These are phyloP conservation scores for Diabrotica balteata DNA, from an alignment of 2,888 invertebrate species.

Conservation along the genomic window DNA sequence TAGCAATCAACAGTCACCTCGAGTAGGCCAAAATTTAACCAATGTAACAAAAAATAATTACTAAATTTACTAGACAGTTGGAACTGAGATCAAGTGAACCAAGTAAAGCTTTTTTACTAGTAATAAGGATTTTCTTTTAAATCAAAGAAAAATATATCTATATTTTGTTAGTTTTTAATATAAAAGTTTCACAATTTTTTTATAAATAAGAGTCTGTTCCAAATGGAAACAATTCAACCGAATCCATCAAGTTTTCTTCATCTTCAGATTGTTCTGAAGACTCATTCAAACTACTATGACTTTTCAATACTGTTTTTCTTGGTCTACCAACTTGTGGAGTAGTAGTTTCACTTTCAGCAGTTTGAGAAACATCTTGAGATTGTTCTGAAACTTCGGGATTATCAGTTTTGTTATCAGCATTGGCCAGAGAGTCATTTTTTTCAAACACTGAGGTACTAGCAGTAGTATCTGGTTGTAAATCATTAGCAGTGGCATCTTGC, in stretches of 20 bases:
- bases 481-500: constrained; percentile 30
- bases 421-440: constrained; percentile 1
- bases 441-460: neutral
- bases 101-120: too few relatives aligned
- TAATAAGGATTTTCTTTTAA: too few relatives aligned
- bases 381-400: constrained; percentile 9
- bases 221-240: constrained; percentile 43
- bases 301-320: constrained; percentile 3
- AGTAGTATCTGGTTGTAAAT: constrained; percentile 1
- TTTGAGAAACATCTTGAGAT: constrained; percentile 7
- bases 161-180: too few relatives aligned
- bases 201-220: constrained; percentile 42
- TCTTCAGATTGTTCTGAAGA: constrained; percentile 4
- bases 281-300: neutral
- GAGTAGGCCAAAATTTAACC: too few relatives aligned
- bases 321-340: neutral
- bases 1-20: too few relatives aligned
- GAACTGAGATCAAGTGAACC: too few relatives aligned
- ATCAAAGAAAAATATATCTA: neutral
- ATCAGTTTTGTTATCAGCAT: constrained; percentile 4
- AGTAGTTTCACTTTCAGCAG: neutral
- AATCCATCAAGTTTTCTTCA: constrained; percentile 39
- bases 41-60: too few relatives aligned
- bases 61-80: too few relatives aligned
- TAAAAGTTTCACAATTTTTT: constrained; percentile 1